phyloP scores from a whole-genome alignment of 2,113 vertebrate species.

The Pterocles gutturalis region DNA sequence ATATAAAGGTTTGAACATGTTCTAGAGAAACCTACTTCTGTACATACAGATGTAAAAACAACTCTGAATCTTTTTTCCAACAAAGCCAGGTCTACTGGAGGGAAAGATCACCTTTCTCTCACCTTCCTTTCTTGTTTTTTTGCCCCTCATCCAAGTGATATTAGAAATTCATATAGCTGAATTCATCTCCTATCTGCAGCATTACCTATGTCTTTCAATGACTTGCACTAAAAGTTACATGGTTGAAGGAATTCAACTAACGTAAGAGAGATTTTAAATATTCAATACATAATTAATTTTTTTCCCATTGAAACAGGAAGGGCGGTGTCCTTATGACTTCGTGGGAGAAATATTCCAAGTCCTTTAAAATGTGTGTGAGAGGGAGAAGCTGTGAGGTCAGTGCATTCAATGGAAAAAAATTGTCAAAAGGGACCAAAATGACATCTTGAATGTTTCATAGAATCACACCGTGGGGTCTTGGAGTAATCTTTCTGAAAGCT shows the following conservation, averaged over 20 bases:
- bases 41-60: neutral
- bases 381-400: neutral
- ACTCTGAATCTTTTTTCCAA: neutral
- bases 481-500: neutral
- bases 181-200: neutral
- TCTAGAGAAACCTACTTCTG: conserved; percentile 17
- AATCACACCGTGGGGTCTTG: neutral
- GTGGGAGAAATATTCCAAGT: neutral
- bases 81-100: neutral
- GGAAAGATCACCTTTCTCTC: neutral
- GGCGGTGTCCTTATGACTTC: neutral
- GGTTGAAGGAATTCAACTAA: neutral
- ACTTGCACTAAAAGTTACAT: neutral
- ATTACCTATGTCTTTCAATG: neutral
- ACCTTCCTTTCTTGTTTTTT: neutral
- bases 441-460: neutral
- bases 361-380: neutral
- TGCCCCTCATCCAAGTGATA: neutral
- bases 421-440: neutral
- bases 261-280: neutral
- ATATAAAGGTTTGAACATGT: conserved; percentile 34
- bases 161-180: neutral
- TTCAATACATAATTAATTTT: neutral
- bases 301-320: neutral
- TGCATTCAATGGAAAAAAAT: neutral